phyloP scores from a whole-genome alignment of 53 echinoderm and acorn worm species.

The Antedon mediterranea region DNA sequence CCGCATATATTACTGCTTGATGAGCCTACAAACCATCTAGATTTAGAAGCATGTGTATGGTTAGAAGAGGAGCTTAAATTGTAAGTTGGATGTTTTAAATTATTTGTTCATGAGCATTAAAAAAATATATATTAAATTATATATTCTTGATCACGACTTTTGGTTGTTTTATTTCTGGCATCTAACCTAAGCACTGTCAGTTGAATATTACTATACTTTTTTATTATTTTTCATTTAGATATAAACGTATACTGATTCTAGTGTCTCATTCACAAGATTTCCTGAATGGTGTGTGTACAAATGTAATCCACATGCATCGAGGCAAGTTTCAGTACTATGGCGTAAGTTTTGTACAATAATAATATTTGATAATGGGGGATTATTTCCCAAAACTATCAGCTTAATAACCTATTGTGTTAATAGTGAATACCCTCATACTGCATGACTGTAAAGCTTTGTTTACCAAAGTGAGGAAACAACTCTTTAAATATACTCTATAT shows the following conservation, averaged over 20 bases:
- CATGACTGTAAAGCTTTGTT: too few relatives aligned
- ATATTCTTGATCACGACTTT: background rate
- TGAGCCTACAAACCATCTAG: conserved; percentile 93
- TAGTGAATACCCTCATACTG: too few relatives aligned
- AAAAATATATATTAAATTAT: too few relatives aligned
- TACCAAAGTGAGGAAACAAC: too few relatives aligned
- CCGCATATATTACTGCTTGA: conserved; percentile 86
- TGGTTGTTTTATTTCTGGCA: background rate
- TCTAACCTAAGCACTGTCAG: background rate
- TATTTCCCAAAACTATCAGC: too few relatives aligned
- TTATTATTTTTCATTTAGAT: conserved; percentile 29
- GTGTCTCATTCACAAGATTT: conserved; percentile 94
- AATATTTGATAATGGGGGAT: too few relatives aligned
- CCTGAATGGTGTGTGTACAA: conserved; percentile 91
- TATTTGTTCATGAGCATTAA: too few relatives aligned
- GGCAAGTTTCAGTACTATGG: conserved; percentile 56
- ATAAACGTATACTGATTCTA: conserved; percentile 76
- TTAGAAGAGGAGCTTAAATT: conserved; percentile 80
- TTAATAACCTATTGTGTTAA: too few relatives aligned
- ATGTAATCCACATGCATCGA: conserved; percentile 83
- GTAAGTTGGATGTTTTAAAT: conserved; percentile 12
- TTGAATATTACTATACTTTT: background rate
- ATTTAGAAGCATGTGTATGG: conserved; percentile 93
- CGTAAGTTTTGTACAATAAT: conserved; percentile 29
- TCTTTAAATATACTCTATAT: too few relatives aligned